Evolutionary conservation across 1,140 invertebrate species (phyloP).

Genomic region (Trichonephila inaurata): DNA sequence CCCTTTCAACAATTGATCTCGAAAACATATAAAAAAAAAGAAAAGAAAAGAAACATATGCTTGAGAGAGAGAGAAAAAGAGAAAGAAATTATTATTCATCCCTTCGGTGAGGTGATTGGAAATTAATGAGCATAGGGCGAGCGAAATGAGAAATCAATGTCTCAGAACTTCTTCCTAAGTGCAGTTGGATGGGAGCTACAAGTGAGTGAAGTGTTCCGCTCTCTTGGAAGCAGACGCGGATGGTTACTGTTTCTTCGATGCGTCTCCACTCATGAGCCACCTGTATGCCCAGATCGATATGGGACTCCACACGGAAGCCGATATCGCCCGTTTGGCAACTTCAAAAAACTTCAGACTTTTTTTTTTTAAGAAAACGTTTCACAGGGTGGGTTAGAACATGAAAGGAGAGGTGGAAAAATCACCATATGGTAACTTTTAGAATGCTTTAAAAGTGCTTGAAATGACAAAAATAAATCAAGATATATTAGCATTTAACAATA

Average conservation of each 20-base stretch:
- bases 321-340: background rate
- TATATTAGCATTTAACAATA: too few species aligned
- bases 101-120: background rate
- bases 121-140: background rate
- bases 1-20: too few species aligned
- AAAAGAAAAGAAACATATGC: too few species aligned
- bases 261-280: slow-evolving; percentile 51
- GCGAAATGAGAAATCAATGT: slow-evolving; percentile 10
- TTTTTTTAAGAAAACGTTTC: too few species aligned
- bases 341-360: background rate
- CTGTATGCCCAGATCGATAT: slow-evolving; percentile 66
- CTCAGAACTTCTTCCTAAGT: slow-evolving; percentile 20
- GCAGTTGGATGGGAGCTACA: slow-evolving; percentile 19
- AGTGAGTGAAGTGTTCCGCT: slow-evolving; percentile 46
- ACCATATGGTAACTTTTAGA: too few species aligned
- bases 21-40: too few species aligned
- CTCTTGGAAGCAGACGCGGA: slow-evolving; percentile 15
- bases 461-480: too few species aligned
- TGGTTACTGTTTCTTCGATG: slow-evolving; percentile 44
- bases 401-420: too few species aligned
- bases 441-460: too few species aligned
- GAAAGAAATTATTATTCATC: too few species aligned
- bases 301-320: background rate
- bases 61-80: too few species aligned
- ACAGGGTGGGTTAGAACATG: too few species aligned